phyloP scores from a whole-genome alignment of 2,888 invertebrate genomes.

The Noctua janthe region DNA sequence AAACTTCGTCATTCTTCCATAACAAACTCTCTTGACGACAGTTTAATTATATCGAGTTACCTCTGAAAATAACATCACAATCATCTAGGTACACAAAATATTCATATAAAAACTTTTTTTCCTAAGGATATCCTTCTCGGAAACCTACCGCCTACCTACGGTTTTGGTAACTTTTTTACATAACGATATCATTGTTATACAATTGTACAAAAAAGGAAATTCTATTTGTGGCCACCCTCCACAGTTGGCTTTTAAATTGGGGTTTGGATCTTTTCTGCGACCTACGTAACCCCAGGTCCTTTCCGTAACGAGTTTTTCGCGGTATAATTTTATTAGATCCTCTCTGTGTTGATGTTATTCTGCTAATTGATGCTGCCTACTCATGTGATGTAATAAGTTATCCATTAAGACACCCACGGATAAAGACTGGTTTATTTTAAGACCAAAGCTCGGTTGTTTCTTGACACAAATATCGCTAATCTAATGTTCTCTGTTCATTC shows the following conservation, averaged over 20 bases:
- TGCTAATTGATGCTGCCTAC: slow-evolving; percentile 4
- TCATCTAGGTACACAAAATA: background rate
- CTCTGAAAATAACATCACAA: background rate
- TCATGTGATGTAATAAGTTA: slow-evolving; percentile 18
- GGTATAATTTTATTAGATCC: slow-evolving; percentile 25
- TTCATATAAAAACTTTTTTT: background rate
- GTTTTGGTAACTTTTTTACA: slow-evolving; percentile 13
- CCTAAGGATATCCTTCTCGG: slow-evolving; percentile 5
- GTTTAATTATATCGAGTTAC: background rate
- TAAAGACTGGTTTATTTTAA: slow-evolving; percentile 19
- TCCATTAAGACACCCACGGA: background rate
- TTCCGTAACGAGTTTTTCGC: slow-evolving; percentile 41
- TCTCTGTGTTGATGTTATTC: background rate
- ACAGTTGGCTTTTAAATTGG: slow-evolving; percentile 31
- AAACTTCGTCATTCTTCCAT: too few species aligned
- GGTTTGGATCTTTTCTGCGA: slow-evolving; percentile 7
- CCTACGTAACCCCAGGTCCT: slow-evolving; percentile 19
- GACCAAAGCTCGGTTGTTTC: background rate
- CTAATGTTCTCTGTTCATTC: background rate
- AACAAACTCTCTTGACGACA: too few species aligned
- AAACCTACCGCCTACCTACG: slow-evolving; percentile 10
- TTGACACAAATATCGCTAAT: background rate
- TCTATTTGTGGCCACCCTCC: slow-evolving; percentile 18
- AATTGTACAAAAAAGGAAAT: slow-evolving; percentile 26
- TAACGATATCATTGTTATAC: slow-evolving; percentile 42